Conservation (phyloP, 2,113 vertebrate genomes). For the Zosterops pallidus region DNA sequence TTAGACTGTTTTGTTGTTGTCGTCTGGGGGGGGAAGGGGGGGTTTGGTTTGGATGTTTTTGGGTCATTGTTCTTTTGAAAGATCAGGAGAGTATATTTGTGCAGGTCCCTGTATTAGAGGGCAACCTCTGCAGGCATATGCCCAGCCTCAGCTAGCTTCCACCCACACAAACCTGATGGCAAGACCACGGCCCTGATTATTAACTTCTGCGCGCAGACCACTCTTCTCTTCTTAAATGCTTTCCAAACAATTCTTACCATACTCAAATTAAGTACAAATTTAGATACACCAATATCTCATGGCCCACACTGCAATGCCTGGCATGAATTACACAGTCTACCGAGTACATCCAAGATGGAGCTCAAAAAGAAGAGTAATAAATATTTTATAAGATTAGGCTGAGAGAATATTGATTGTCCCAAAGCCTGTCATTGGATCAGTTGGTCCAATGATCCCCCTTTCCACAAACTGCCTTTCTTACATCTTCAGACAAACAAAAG, state of each 20-base stretch:
- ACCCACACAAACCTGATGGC: not conserved
- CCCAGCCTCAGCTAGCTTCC: accelerated
- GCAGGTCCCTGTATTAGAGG: not conserved
- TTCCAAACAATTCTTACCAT: not conserved
- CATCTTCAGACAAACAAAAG: not conserved
- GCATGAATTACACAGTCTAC: not conserved
- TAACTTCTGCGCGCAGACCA: not conserved
- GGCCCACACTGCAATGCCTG: not conserved
- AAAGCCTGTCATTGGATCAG: not conserved
- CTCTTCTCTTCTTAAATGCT: not conserved
- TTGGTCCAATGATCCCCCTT: not conserved
- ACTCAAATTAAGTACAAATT: not conserved
- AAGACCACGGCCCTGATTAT: not conserved
- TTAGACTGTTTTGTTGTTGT: accelerated
- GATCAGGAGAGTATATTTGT: not conserved
- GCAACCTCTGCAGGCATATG: not conserved
- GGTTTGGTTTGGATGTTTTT: not conserved
- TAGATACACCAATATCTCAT: not conserved
- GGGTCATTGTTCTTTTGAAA: not conserved
- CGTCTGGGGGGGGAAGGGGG: too few relatives aligned
- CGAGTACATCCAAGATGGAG: not conserved
- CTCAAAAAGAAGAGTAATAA: not conserved
- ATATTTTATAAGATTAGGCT: not conserved
- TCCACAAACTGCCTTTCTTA: not conserved
- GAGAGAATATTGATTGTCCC: not conserved